A percentile compares a stretch with the other conserved stretches of the same genome.
Conservation (phyloP, 2,888 invertebrate genomes). For the Campaea margaritaria region DNA sequence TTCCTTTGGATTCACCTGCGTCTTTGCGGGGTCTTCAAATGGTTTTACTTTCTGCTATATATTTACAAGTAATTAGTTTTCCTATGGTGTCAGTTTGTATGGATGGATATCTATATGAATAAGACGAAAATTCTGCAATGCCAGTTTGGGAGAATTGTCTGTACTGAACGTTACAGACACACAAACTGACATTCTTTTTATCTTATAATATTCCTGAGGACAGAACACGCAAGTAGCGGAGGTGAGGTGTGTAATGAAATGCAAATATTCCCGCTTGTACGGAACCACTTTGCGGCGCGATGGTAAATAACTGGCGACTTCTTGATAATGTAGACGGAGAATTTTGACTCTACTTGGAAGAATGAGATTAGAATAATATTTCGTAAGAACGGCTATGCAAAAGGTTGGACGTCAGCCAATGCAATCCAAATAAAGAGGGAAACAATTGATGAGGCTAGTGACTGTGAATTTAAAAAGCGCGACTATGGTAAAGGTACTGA, state of each 20-base stretch:
- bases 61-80: too few relatives aligned
- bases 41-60: too few relatives aligned
- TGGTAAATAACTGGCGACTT: constrained; percentile 60
- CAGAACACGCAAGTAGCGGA: constrained; percentile 38
- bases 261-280: constrained; percentile 68
- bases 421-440: too few relatives aligned
- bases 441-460: not conserved
- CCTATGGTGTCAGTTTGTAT: too few relatives aligned
- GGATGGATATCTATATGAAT: too few relatives aligned
- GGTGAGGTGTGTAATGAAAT: constrained; percentile 67
- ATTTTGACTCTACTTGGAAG: constrained; percentile 32
- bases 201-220: constrained; percentile 24
- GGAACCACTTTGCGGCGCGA: constrained; percentile 57
- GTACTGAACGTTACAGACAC: not conserved
- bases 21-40: too few relatives aligned
- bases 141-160: too few relatives aligned
- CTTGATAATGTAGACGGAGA: constrained; percentile 39
- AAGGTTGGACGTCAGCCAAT: not conserved
- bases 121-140: too few relatives aligned
- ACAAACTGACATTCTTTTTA: constrained; percentile 3
- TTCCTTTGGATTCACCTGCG: constrained; percentile 8
- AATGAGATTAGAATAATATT: constrained; percentile 3
- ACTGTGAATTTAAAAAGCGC: not conserved
- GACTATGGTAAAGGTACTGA: too few relatives aligned
- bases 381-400: not conserved